Evolutionary conservation across 2,888 invertebrate genomes (phyloP), one percentile per base, ranked within the genome.

Genomic region (Clitarchus hookeri): DNA sequence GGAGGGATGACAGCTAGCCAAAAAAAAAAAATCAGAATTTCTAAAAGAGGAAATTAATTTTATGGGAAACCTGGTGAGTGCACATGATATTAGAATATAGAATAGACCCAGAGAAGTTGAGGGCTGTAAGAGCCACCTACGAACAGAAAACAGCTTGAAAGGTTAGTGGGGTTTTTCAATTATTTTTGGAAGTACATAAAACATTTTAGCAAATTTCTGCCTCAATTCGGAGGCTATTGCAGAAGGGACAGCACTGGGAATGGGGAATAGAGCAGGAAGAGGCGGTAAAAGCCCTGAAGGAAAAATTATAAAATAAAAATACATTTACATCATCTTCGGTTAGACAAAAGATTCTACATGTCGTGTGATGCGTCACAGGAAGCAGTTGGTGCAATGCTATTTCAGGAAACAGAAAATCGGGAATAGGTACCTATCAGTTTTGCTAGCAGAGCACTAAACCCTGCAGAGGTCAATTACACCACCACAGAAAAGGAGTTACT

Each of bases 1-100:
- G 87, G 88, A 23, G 88, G 86, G 85, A 88, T 89, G 26, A 90
- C 90, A 0, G 48, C 89, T 0, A 88, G 88, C 54, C 54, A 90
- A 6, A 88, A 88, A 90, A 6, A 88, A 88, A 26, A 90, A 90
- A 88, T 88, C 89, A 0, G 0, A 83, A 19, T 89, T 90, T 87
- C 88, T 87, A 25, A 23, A 79, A 78, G n/a, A 36, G 19, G 25
- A 85, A 79, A 44, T 85, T 8, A 78, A n/a, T 23, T 85, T 78
- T 85, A 6, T 80, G 26, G 79, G 77, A 11, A 36, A 85, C 36
- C 23, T 44, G 2, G 25, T 26, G n/a, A 8, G 16, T 16, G 23
- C 48, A 65, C 44, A 85, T 27, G 84, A 11, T 26, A 85, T 48
- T 11, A n/a, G 16, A 87, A 88, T 12, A 87, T 11, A n/a, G 16